Conservation (phyloP, 2,113 vertebrate genomes). For the Syrmaticus mikado region DNA sequence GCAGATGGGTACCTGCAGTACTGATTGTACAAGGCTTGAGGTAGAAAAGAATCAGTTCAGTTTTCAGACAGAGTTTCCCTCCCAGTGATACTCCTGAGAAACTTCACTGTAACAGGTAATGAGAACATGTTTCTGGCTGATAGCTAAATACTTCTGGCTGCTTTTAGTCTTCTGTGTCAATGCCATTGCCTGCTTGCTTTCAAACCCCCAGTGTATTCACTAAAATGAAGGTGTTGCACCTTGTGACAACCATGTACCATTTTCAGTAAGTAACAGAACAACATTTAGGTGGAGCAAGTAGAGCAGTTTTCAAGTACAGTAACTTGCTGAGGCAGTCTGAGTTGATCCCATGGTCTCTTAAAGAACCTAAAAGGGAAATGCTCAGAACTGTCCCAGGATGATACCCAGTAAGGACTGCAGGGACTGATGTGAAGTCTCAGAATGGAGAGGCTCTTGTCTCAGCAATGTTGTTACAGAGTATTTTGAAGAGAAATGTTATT, state of each 20-base stretch:
- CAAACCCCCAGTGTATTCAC: not conserved
- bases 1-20: fast-evolving
- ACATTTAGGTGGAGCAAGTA: not conserved
- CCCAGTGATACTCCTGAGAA: not conserved
- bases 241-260: not conserved
- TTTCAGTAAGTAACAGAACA: not conserved
- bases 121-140: not conserved
- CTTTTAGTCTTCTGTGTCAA: not conserved
- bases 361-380: not conserved
- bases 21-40: not conserved
- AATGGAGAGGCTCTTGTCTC: not conserved
- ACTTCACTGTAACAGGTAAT: not conserved
- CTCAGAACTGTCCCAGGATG: not conserved
- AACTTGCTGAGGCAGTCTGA: not conserved
- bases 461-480: not conserved
- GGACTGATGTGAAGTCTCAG: no score
- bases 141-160: not conserved
- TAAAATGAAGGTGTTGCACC: not conserved
- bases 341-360: not conserved
- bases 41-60: not conserved
- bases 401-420: not conserved
- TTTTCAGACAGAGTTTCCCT: not conserved
- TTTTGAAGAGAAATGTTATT: not conserved
- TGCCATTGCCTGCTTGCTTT: not conserved
- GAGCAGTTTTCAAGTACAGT: not conserved